Evolutionary conservation across 2,113 vertebrate genomes (phyloP).

Genomic region (Xenopus laevis): DNA sequence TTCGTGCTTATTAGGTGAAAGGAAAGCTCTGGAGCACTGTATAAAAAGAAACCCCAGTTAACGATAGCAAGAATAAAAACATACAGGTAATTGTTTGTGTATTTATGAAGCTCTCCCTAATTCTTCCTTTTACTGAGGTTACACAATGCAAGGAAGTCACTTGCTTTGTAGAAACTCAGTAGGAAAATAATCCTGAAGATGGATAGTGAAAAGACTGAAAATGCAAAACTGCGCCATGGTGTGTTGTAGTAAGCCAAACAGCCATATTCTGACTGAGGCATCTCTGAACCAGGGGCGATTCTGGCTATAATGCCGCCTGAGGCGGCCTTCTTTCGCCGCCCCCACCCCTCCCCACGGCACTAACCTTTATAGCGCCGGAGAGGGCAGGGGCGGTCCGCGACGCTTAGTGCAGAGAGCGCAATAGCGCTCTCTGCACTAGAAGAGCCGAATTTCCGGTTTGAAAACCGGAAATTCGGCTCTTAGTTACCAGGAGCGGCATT

Average conservation of each 20-base stretch:
- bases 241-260: slow-evolving; percentile 3
- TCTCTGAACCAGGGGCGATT: too few species aligned
- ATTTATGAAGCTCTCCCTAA: slow-evolving; percentile 1
- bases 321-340: too few species aligned
- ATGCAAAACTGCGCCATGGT: neutral
- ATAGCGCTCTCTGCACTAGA: too few species aligned
- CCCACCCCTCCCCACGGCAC: too few species aligned
- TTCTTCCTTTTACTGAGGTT: slow-evolving; percentile 3
- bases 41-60: slow-evolving; percentile 14
- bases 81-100: slow-evolving; percentile 18
- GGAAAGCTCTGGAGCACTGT: neutral
- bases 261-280: neutral
- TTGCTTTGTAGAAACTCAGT: slow-evolving; percentile 24
- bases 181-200: slow-evolving; percentile 22
- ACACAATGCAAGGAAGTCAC: neutral
- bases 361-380: too few species aligned
- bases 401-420: too few species aligned
- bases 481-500: too few species aligned
- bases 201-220: slow-evolving; percentile 22
- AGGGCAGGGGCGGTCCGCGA: too few species aligned
- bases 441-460: too few species aligned
- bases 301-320: too few species aligned
- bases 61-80: neutral
- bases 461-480: too few species aligned
- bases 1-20: slow-evolving; percentile 6